These are phyloP conservation scores for Alaudala cheleensis DNA, from an alignment of 2,113 vertebrate species.

Conservation along the genomic window DNA sequence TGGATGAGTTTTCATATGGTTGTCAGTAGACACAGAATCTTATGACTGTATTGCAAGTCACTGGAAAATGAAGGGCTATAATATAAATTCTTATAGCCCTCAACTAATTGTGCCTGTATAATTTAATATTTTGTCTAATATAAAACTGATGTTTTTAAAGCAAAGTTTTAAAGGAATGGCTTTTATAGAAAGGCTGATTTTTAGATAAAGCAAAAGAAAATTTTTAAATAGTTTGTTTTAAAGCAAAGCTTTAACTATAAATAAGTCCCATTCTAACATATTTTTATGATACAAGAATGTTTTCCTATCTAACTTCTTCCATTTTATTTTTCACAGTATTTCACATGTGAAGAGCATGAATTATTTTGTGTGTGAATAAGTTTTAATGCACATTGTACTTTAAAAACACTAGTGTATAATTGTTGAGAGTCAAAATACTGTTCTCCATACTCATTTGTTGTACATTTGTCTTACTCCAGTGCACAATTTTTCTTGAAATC, in stretches of 20 bases:
- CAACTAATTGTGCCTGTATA: slow-evolving; percentile 55
- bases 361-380: slow-evolving; percentile 7
- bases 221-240: slow-evolving; percentile 57
- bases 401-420: slow-evolving; percentile 35
- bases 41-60: slow-evolving; percentile 31
- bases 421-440: slow-evolving; percentile 38
- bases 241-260: slow-evolving; percentile 62
- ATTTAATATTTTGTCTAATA: slow-evolving; percentile 63
- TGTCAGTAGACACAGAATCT: slow-evolving; percentile 11
- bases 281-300: slow-evolving; percentile 58
- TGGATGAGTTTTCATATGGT: not conserved
- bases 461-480: slow-evolving; percentile 40
- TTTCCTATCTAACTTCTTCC: slow-evolving; percentile 57
- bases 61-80: slow-evolving; percentile 39
- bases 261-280: slow-evolving; percentile 54
- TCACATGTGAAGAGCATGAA: slow-evolving; percentile 25
- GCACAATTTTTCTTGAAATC: slow-evolving; percentile 53
- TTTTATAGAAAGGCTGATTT: slow-evolving; percentile 66
- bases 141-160: slow-evolving; percentile 50
- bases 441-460: slow-evolving; percentile 7
- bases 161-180: slow-evolving; percentile 47
- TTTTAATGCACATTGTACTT: slow-evolving; percentile 53
- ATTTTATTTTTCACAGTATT: slow-evolving; percentile 53
- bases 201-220: slow-evolving; percentile 62
- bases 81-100: not conserved